Evolutionary conservation across 2,113 vertebrate genomes (phyloP), one percentile per base, ranked within the genome.

Genomic region (Xyrauchen texanus): DNA sequence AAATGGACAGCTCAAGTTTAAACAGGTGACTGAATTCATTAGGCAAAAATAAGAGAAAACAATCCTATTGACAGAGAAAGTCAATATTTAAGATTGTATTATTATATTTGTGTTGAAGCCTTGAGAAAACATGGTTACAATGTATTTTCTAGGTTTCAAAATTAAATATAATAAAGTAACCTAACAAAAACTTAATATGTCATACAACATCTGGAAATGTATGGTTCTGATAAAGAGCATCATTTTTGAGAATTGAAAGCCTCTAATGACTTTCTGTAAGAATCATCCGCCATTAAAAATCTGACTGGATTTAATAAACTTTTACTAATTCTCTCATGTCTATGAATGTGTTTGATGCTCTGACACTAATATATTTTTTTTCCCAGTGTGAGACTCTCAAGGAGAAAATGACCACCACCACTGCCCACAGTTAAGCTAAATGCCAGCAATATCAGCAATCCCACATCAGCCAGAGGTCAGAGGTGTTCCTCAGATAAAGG

Each of bases 401-500:
- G 91, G 93, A 94, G 93, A 95, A 95, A 94, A 93, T 95, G 96
- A 93, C 94, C 89, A 92, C 93, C 91, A 93, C 94, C 91, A 93
- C 93, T 91, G 92, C 93, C 92, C 90, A 93, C 94, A 94, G 92
- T 92, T 93, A 93, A 95, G 87, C 90, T 96, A 96, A 95, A 94
- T 95, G 93, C 91, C 92, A 89, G 92, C 91, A 92, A 95, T 93
- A 92, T 90, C 85, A 88, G 91, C 92, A 95, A 96, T 96, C 94
- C 90, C 83, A 90, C 94, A 95, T 95, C 94, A 96, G 89, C 93
- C 89, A 84, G 90, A 93, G 96, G 96, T 97, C 95, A 97, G 91
- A 97, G 96, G 97, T 96, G 93, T 92, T 92, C 89, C 94, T 94
- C 92, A 95, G 95, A 98, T 98, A 97, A 96, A 96, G 95, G 96